Base-by-base conservation (phyloP, 2,797 vertebrate species). In the Epinephelus awoara region DNA sequence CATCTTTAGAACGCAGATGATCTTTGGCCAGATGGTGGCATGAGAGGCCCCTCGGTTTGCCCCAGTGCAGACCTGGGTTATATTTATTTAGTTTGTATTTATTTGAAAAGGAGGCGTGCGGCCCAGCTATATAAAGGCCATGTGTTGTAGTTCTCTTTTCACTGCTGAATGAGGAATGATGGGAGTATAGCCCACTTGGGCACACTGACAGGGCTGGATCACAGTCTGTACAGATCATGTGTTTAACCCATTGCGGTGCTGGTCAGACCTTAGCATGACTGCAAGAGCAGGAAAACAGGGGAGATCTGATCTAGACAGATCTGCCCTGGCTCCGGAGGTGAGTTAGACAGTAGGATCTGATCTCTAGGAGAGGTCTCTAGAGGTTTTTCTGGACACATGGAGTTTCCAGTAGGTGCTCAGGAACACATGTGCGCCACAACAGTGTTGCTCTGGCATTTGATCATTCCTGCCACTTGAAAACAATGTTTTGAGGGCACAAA, bases 61-160 rank as follows among this genome's bases (percentile, higher is more conserved):
- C 74, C 29, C 56, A 47, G 75, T 58, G 47, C n/a, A 56, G 55
- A 75, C 63, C 67, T 62, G 52, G 52, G 2, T 77, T 68, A 0
- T 78, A 49, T 90, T 89, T 70, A 77, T 82, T 76, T 62, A 71
- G 67, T 87, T 84, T 78, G 67, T 88, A 88, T 94, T 93, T 92
- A 86, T 91, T 93, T 94, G 76, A 87, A 86, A 87, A 84, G 72
- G 80, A 83, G 84, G 82, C 72, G 50, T 75, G 75, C 50, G 61
- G 85, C 82, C 86, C 78, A 51, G 84, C 79, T 68, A 69, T 23
- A 47, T 47, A 10, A 63, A 74, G 80, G 83, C 80, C 73, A 83
- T 85, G 73, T 82, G 84, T 77, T 85, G 83, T 75, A 82, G 83
- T 89, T 85, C 76, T 91, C 67, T 61, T 82, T 75, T 63, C 67